Base-by-base conservation (phyloP, 2,797 vertebrate species). In the Molossus molossus region DNA sequence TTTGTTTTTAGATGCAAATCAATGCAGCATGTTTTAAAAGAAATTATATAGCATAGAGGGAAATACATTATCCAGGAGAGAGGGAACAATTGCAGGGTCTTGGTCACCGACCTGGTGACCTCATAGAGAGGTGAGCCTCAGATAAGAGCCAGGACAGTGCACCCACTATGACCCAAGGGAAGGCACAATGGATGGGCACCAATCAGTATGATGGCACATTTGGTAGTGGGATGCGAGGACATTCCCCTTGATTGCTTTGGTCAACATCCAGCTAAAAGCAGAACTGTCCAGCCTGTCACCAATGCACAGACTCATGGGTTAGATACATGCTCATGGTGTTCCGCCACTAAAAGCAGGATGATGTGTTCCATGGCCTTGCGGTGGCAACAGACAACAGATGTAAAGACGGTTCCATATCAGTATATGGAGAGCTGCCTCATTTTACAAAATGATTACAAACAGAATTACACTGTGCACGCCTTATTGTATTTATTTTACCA, bases 1-100 rank as follows among this genome's bases (percentile, higher is more conserved):
- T 94, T 60, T 77, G 65, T n/a, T 90, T 82, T 85, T 33, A 57
- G 27, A 45, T 29, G 37, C 17, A 93, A 94, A 73, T 33, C 17
- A 50, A 12, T 33, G 23, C 9, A 72, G 25, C 50, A 15, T 29
- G 7, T 29, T 91, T 87, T 85, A 37, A 62, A 72, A 93, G 50
- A 64, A 88, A 92, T 87, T 37, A 23, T n/a, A 67, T 9, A 69
- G 5, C 25, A 13, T n/a, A 73, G 18, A 76, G 58, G 21, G 45
- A 58, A 80, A 45, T 15, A 75, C 21, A 55, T 45, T 29, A 90
- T 33, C 72, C 4, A 25, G 53, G 64, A 72, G 25, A 69, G 17
- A 70, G 29, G 23, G 14, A 20, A 27, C 27, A 70, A 40, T 48
- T 67, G 13, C 29, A 86, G 17, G 23, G 33, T 45, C 67, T 73